Evolutionary conservation across 2,888 invertebrate genomes (phyloP).

Genomic region (Glaucopsyche alexis): DNA sequence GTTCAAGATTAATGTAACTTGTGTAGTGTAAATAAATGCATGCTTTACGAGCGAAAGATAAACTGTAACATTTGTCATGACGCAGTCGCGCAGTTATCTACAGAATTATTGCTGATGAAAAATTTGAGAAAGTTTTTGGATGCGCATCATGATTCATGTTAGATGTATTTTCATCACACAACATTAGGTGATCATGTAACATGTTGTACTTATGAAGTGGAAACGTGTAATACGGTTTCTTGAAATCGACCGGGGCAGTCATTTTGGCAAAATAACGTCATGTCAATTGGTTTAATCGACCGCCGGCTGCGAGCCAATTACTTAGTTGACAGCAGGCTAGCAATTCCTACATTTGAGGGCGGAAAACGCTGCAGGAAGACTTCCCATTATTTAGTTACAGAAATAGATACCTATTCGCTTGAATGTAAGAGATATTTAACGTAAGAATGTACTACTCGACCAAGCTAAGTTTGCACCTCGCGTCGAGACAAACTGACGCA

Average conservation of each 20-base stretch:
- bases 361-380: constrained; percentile 75
- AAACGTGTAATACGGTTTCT: constrained; percentile 33
- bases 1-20: constrained; percentile 5
- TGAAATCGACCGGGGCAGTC: constrained; percentile 40
- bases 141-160: not conserved
- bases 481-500: no score
- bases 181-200: not conserved
- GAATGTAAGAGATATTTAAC: not conserved
- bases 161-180: not conserved
- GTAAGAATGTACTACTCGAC: no score
- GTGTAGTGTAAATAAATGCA: constrained; percentile 8
- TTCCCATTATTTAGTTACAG: constrained; percentile 72
- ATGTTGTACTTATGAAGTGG: not conserved
- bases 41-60: constrained; percentile 12
- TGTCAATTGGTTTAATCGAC: constrained; percentile 75
- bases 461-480: no score
- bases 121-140: not conserved
- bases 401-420: constrained; percentile 42
- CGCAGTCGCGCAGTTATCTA: constrained; percentile 6
- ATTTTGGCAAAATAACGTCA: constrained; percentile 77
- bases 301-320: constrained; percentile 76
- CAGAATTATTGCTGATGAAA: constrained; percentile 8
- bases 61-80: constrained; percentile 11
- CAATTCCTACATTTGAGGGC: constrained; percentile 78
- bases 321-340: constrained; percentile 77